phyloP scores from a whole-genome alignment of 1,140 invertebrate genomes.

The Solen grandis region DNA sequence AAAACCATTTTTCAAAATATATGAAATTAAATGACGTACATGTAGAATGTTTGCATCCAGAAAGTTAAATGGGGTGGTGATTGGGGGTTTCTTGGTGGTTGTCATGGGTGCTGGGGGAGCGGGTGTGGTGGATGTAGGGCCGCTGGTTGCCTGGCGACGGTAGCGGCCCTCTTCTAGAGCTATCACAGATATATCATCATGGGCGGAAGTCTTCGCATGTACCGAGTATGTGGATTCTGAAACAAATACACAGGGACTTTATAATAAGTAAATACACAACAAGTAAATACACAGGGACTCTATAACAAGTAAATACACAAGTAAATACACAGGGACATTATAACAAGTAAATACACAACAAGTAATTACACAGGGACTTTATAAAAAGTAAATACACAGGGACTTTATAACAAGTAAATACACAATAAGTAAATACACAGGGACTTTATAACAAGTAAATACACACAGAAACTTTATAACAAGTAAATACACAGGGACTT shows the following conservation, averaged over 20 bases:
- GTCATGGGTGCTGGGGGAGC: neutral
- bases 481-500: no score
- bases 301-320: neutral
- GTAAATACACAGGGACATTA: neutral
- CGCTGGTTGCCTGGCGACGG: neutral
- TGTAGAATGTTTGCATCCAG: conserved; percentile 4
- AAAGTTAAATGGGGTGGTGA: conserved; percentile 1
- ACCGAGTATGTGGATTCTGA: no score
- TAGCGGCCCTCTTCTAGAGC: neutral
- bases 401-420: no score
- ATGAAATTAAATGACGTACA: neutral
- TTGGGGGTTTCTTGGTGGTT: no score
- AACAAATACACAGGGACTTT: neutral
- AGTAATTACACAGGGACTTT: neutral
- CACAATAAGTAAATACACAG: no score
- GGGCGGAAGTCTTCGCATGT: no score
- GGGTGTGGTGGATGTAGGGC: neutral
- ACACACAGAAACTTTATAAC: no score
- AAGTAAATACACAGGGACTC: neutral
- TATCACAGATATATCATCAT: conserved; percentile 50
- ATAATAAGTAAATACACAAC: neutral
- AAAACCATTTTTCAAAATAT: neutral
- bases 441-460: no score
- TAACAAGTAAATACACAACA: neutral
- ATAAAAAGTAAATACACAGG: no score